phyloP scores from a whole-genome alignment of 1,140 invertebrate genomes.

The Leptonema lineaticorne region DNA sequence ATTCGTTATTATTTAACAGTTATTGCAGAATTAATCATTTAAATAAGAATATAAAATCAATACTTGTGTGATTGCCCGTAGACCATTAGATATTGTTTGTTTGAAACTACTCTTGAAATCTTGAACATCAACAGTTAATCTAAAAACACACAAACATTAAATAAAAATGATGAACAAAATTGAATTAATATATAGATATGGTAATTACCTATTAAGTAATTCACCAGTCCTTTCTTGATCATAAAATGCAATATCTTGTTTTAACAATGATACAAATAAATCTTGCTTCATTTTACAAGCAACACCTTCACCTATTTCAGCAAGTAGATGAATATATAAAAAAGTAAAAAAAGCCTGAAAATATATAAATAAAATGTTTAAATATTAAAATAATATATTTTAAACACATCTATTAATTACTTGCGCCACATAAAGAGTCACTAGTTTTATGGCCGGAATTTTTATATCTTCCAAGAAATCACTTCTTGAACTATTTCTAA shows the following conservation, averaged over 20 bases:
- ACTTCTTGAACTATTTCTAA: constrained; percentile 17
- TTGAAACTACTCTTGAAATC: constrained; percentile 98
- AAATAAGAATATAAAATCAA: constrained; percentile 14
- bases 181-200: not conserved
- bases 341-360: constrained; percentile 84
- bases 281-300: constrained; percentile 76
- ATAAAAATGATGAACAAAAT: constrained; percentile 15
- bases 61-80: constrained; percentile 81
- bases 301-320: constrained; percentile 83
- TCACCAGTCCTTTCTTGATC: constrained; percentile 89
- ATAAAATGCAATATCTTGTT: constrained; percentile 90
- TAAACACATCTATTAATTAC: too few species aligned
- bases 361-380: not conserved
- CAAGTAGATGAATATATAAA: constrained; percentile 82
- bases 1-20: not conserved
- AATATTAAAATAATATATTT: not conserved
- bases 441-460: constrained; percentile 35
- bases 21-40: not conserved
- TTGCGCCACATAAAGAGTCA: constrained; percentile 38
- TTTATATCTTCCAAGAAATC: constrained; percentile 39
- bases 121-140: constrained; percentile 90
- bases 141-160: constrained; percentile 48
- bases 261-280: constrained; percentile 80
- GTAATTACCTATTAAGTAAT: constrained; percentile 75
- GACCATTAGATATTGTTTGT: constrained; percentile 83